Conservation (phyloP, 2,888 invertebrate species). For the Elegia similella region DNA sequence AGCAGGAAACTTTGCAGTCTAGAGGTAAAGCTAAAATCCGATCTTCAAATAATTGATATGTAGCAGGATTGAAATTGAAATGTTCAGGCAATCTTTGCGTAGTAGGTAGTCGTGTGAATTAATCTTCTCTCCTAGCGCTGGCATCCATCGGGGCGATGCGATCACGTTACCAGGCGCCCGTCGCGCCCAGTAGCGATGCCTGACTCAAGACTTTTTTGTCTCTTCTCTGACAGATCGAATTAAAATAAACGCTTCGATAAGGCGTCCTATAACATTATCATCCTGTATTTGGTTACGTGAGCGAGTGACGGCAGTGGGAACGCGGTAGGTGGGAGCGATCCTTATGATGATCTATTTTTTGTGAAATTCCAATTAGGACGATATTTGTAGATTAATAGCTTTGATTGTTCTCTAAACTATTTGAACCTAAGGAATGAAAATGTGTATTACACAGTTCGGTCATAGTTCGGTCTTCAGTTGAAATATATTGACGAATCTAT, state of each 20-base stretch:
- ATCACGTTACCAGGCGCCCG: conserved; percentile 51
- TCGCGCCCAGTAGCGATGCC: conserved; percentile 66
- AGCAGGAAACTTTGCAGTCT: too few relatives aligned
- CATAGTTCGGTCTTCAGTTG: too few relatives aligned
- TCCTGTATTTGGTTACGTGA: conserved; percentile 79
- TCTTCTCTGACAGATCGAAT: conserved; percentile 79
- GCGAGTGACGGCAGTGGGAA: conserved; percentile 71
- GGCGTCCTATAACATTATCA: conserved; percentile 74
- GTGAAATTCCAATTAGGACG: conserved; percentile 31
- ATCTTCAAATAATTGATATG: too few relatives aligned
- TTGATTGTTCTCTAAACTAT: conserved; percentile 30
- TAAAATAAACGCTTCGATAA: conserved; percentile 80
- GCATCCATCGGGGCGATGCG: conserved; percentile 42
- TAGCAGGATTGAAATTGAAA: too few relatives aligned
- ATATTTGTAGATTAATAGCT: conserved; percentile 24
- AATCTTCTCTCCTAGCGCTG: conserved; percentile 30
- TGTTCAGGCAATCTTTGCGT: neutral
- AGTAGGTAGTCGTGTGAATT: conserved; percentile 3
- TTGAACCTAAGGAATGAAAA: neutral
- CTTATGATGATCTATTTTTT: conserved; percentile 46
- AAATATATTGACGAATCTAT: too few relatives aligned
- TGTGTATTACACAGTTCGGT: too few relatives aligned
- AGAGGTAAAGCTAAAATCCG: too few relatives aligned
- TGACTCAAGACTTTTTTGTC: conserved; percentile 63
- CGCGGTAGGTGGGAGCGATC: conserved; percentile 68